phyloP scores from a whole-genome alignment of 2,888 invertebrate species.

The Archips crataeganus region DNA sequence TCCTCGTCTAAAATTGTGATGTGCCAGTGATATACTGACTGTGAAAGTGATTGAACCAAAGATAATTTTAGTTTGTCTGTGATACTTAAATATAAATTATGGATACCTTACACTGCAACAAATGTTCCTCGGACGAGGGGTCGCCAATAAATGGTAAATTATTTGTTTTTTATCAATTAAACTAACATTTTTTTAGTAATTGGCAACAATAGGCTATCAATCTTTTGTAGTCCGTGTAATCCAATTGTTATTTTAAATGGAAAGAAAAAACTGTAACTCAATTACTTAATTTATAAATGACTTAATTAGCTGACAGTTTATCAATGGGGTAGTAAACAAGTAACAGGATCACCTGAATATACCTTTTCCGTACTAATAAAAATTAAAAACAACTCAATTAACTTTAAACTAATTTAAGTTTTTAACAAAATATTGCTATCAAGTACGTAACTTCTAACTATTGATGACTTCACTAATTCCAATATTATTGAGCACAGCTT shows the following conservation, averaged over 20 bases:
- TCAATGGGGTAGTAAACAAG: no score
- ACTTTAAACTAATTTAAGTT: background rate
- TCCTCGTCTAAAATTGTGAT: conserved; percentile 48
- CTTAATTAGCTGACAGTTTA: no score
- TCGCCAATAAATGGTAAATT: conserved; percentile 65
- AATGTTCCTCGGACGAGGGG: conserved; percentile 64
- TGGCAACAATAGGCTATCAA: background rate
- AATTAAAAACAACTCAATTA: no score
- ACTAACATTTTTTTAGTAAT: background rate
- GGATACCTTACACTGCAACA: conserved; percentile 63
- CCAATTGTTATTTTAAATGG: background rate
- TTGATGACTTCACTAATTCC: background rate
- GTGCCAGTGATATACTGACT: conserved; percentile 61
- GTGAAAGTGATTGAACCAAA: conserved; percentile 54
- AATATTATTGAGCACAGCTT: background rate
- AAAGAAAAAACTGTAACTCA: background rate
- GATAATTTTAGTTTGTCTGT: conserved; percentile 65
- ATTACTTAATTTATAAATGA: no score
- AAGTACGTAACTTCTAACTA: background rate
- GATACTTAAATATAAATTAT: conserved; percentile 68
- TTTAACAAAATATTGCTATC: background rate
- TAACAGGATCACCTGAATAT: no score
- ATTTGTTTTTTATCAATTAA: background rate
- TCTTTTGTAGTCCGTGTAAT: background rate
- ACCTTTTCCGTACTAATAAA: no score